These are phyloP conservation scores for Syrista parreyssii DNA, from an alignment of 2,888 invertebrate species.

Conservation along the genomic window DNA sequence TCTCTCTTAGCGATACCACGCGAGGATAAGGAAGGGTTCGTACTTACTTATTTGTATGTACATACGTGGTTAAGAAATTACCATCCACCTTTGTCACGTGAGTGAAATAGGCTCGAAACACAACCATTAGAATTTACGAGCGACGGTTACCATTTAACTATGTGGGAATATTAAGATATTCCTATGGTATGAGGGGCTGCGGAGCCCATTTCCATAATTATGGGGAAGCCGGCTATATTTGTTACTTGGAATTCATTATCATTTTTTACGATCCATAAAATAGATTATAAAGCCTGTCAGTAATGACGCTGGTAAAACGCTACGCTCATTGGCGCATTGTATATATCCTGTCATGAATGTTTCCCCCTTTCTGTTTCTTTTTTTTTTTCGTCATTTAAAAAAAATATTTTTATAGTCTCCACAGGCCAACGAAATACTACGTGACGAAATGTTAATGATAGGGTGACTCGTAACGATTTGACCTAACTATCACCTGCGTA, in stretches of 20 bases:
- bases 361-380: background rate
- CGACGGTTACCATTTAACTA: conserved; percentile 31
- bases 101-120: conserved; percentile 39
- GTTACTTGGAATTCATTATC: conserved; percentile 50
- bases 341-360: conserved; percentile 3
- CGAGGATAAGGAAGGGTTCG: background rate
- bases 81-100: conserved; percentile 39
- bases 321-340: background rate
- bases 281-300: conserved; percentile 47
- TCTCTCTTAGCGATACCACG: background rate
- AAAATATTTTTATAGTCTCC: background rate
- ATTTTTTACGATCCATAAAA: conserved; percentile 47
- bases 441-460: background rate
- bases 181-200: conserved; percentile 23
- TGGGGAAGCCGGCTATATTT: conserved; percentile 39
- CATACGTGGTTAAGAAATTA: conserved; percentile 28
- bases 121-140: conserved; percentile 38
- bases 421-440: background rate
- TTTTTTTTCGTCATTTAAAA: background rate
- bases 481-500: background rate
- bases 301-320: conserved; percentile 48
- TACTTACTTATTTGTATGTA: background rate
- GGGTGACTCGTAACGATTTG: background rate
- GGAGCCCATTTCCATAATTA: conserved; percentile 48
- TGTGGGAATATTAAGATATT: conserved; percentile 39